These are phyloP conservation scores for Coleophora deauratella DNA, from an alignment of 2,888 invertebrate genomes.

Conservation along the genomic window DNA sequence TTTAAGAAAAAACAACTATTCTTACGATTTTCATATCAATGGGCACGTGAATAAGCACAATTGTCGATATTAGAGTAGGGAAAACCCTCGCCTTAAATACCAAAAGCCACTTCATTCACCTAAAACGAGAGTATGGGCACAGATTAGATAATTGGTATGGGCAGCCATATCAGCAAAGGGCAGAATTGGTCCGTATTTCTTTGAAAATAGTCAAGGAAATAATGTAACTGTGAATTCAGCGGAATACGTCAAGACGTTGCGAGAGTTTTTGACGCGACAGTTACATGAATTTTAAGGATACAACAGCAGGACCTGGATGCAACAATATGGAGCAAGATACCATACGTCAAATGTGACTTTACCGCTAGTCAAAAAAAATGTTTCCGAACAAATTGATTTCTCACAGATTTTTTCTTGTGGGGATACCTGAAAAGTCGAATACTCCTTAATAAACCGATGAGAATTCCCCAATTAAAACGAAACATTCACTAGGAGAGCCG, in stretches of 20 bases:
- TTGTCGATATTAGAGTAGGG: no score
- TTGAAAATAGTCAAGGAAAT: conserved; percentile 4
- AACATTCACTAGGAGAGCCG: not conserved
- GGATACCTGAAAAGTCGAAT: no score
- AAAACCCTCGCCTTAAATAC: conserved; percentile 3
- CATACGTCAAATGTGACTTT: no score
- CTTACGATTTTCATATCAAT: no score
- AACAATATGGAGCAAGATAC: conserved; percentile 3
- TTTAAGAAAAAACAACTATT: no score
- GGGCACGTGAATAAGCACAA: conserved; percentile 1
- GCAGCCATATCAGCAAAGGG: conserved; percentile 8
- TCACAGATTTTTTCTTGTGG: no score
- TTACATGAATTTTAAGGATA: no score
- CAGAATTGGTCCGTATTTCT: conserved; percentile 11
- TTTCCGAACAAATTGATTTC: no score
- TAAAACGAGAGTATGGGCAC: no score
- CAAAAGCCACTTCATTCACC: conserved; percentile 4
- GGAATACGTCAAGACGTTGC: conserved; percentile 4
- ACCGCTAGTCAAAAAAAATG: no score
- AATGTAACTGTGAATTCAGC: conserved; percentile 6
- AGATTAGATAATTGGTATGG: no score
- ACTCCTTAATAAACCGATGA: conserved; percentile 2
- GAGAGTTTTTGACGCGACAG: conserved; percentile 9
- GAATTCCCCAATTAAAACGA: conserved; percentile 1
- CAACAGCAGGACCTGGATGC: conserved; percentile 4